Percentiles rank a stretch among this genome's conserved stretches.
phyloP scores from a whole-genome alignment of 2,888 invertebrate genomes.

The Morinoia aosen region DNA sequence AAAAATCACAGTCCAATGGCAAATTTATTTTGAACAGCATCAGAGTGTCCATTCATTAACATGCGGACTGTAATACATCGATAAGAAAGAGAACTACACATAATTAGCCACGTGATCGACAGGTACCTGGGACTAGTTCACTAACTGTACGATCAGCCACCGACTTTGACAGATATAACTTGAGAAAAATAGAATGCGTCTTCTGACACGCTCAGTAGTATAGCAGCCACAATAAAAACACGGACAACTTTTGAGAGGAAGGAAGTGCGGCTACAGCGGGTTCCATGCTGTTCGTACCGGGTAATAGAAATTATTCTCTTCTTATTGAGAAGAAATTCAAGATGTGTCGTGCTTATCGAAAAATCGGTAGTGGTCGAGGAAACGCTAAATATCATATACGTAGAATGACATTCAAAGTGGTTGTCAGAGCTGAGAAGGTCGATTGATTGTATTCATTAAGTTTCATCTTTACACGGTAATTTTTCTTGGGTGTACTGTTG shows the following conservation, averaged over 20 bases:
- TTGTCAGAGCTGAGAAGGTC: neutral
- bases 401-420: neutral
- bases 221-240: neutral
- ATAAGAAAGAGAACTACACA: neutral
- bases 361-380: neutral
- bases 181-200: neutral
- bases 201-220: neutral
- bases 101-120: neutral
- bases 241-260: neutral
- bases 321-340: neutral
- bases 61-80: neutral
- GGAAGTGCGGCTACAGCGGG: neutral
- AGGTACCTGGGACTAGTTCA: neutral
- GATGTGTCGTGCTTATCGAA: neutral
- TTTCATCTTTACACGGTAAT: neutral
- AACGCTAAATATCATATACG: neutral
- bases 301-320: neutral
- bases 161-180: neutral
- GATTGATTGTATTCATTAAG: neutral
- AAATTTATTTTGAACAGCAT: neutral
- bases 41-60: neutral
- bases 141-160: slow-evolving; percentile 4
- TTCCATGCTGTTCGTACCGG: neutral
- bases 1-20: neutral
- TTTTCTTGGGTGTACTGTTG: neutral